Conservation (phyloP, 2,888 invertebrate species). For the Rotaria sp. region DNA sequence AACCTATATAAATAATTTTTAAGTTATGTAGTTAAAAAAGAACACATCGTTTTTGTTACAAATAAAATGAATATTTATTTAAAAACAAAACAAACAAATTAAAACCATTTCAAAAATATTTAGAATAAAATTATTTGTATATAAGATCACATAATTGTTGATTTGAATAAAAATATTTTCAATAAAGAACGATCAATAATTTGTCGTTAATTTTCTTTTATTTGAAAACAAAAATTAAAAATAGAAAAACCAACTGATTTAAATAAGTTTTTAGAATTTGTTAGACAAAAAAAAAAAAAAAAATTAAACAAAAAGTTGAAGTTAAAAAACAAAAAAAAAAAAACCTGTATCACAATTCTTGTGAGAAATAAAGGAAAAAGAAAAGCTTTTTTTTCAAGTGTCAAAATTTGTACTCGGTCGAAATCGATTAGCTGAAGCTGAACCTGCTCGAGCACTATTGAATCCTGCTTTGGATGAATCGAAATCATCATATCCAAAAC, state of each 20-base stretch:
- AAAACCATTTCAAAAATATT: too few species aligned
- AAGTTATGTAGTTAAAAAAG: too few species aligned
- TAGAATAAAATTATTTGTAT: too few species aligned
- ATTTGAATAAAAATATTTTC: too few species aligned
- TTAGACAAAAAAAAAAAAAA: not conserved
- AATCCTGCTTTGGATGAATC: not conserved
- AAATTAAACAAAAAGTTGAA: not conserved
- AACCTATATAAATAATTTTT: too few species aligned
- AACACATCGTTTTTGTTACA: too few species aligned
- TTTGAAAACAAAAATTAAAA: not conserved
- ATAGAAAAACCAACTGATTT: not conserved
- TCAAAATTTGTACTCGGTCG: not conserved
- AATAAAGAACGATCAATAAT: not conserved
- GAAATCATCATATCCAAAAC: not conserved
- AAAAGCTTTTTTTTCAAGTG: not conserved
- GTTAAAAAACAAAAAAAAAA: not conserved
- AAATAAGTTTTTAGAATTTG: not conserved
- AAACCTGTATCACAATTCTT: not conserved
- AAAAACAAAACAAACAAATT: too few species aligned
- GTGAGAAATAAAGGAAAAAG: not conserved
- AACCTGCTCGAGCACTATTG: not conserved
- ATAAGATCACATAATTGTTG: too few species aligned
- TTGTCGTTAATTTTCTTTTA: not conserved
- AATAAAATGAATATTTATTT: too few species aligned
- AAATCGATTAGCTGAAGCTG: not conserved